Evolutionary conservation across 2,888 invertebrate genomes (phyloP).

Genomic region (Pollenia griseotomentosa): DNA sequence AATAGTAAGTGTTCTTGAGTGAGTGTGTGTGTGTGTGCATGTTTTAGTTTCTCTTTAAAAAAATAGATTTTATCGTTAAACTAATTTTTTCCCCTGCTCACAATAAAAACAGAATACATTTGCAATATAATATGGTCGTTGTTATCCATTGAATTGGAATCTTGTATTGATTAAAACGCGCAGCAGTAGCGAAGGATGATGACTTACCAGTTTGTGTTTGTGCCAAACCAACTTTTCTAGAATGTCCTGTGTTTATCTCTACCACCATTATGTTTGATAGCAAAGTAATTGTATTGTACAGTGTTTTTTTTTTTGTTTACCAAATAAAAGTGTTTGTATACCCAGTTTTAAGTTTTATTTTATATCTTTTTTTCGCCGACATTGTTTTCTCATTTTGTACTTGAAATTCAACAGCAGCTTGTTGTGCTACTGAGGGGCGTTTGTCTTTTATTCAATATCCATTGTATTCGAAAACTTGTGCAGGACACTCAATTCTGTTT

Average conservation of each 20-base stretch:
- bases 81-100: conserved; percentile 43
- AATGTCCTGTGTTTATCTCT: conserved; percentile 39
- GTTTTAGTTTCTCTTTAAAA: not conserved
- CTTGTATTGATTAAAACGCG: conserved; percentile 51
- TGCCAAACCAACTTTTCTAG: not conserved
- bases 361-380: not conserved
- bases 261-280: conserved; percentile 52
- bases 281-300: conserved; percentile 59
- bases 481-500: not conserved
- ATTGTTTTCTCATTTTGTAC: conserved; percentile 22
- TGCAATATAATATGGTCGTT: conserved; percentile 42
- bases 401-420: conserved; percentile 40
- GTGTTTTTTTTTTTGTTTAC: conserved; percentile 34
- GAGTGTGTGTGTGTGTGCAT: not conserved
- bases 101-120: conserved; percentile 47
- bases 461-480: not conserved
- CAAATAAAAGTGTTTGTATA: conserved; percentile 39
- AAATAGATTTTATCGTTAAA: conserved; percentile 41
- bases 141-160: conserved; percentile 21
- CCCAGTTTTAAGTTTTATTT: not conserved
- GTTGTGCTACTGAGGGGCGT: conserved; percentile 17
- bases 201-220: conserved; percentile 19
- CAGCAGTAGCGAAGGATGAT: not conserved
- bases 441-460: conserved; percentile 45
- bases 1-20: not conserved